These are phyloP conservation scores for Micromys minutus DNA, from an alignment of 2,113 vertebrate genomes.

Conservation along the genomic window DNA sequence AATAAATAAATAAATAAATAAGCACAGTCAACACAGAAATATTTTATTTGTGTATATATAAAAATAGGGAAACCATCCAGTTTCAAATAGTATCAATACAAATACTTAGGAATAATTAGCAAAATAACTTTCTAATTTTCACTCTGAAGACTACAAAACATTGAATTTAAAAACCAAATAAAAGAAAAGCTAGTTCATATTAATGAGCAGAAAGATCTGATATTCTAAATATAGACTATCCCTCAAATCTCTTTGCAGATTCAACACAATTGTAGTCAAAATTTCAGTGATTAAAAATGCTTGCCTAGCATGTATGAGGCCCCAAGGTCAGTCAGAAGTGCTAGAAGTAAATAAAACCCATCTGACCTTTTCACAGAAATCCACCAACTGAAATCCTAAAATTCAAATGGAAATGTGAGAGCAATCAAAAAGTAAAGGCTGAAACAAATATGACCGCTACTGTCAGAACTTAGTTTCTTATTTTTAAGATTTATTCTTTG, in stretches of 20 bases:
- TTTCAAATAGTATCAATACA: constrained; percentile 22
- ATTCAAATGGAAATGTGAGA: constrained; percentile 38
- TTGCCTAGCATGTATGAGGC: no score
- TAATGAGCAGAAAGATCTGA: constrained; percentile 38
- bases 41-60: constrained; percentile 22
- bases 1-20: no score
- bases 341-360: not conserved
- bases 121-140: constrained; percentile 34
- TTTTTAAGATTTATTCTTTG: not conserved
- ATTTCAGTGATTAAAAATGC: not conserved
- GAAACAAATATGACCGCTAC: not conserved
- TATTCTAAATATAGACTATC: constrained; percentile 18
- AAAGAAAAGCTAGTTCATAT: not conserved
- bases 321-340: not conserved
- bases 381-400: not conserved
- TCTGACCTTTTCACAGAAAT: constrained; percentile 38
- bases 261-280: constrained; percentile 12
- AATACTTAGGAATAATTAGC: constrained; percentile 46
- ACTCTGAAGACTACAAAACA: constrained; percentile 33
- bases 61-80: no score
- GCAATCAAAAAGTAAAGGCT: constrained; percentile 35
- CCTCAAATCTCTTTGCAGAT: not conserved
- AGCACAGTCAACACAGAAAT: not conserved
- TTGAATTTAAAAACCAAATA: constrained; percentile 52
- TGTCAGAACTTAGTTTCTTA: not conserved